Evolutionary conservation across 2,797 vertebrate genomes (phyloP).

Genomic region (Menidia menidia): DNA sequence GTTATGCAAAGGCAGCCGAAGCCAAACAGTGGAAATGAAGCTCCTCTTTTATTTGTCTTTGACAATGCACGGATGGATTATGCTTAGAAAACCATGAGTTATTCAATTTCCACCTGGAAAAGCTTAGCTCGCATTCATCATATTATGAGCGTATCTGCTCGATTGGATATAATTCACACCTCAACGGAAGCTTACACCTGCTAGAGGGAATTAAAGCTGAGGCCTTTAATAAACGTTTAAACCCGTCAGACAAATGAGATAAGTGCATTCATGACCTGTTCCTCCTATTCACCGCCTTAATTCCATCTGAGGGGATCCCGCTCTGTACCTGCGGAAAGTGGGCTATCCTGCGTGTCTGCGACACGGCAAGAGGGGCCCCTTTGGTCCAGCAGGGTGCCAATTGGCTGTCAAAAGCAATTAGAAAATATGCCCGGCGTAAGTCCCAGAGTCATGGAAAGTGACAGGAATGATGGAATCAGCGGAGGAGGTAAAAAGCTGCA

Average conservation of each 20-base stretch:
- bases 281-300: constrained; percentile 78
- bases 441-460: constrained; percentile 83
- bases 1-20: constrained; percentile 43
- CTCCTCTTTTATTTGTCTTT: constrained; percentile 65
- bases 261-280: constrained; percentile 78
- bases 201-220: constrained; percentile 84
- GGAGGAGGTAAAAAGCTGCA: constrained; percentile 47
- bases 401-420: constrained; percentile 87
- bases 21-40: constrained; percentile 49
- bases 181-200: constrained; percentile 86
- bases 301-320: constrained; percentile 72
- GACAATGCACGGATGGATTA: constrained; percentile 76
- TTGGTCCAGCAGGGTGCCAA: constrained; percentile 44
- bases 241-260: constrained; percentile 86
- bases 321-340: constrained; percentile 69
- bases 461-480: constrained; percentile 86
- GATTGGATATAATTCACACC: constrained; percentile 83
- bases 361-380: constrained; percentile 17
- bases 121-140: constrained; percentile 79
- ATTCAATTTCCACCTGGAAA: constrained; percentile 85
- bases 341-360: constrained; percentile 9
- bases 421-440: constrained; percentile 86
- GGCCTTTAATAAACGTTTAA: constrained; percentile 85
- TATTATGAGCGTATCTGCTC: constrained; percentile 81
- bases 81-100: constrained; percentile 77